phyloP scores from a whole-genome alignment of 2,888 invertebrate genomes.

The Hemithea aestivaria region DNA sequence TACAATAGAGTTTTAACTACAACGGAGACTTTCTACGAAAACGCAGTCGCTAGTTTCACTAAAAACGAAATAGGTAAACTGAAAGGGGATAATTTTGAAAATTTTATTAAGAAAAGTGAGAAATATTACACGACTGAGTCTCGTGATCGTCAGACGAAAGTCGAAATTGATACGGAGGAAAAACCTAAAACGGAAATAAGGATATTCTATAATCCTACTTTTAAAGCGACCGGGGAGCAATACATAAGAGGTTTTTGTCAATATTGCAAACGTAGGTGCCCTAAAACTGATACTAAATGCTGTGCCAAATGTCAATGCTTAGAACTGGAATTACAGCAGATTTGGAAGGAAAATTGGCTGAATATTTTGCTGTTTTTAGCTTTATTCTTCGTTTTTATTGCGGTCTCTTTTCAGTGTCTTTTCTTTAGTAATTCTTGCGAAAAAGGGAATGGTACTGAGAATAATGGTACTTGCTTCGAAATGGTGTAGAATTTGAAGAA shows the following conservation, averaged over 20 bases:
- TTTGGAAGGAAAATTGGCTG: constrained; percentile 68
- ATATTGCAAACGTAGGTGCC: constrained; percentile 57
- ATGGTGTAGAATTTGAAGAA: constrained; percentile 27
- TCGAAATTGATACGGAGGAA: constrained; percentile 44
- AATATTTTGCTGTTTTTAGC: constrained; percentile 60
- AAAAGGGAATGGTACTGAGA: constrained; percentile 29
- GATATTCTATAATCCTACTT: constrained; percentile 72
- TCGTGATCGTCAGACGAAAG: constrained; percentile 51
- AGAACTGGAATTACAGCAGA: constrained; percentile 50
- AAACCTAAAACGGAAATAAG: constrained; percentile 63
- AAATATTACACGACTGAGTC: constrained; percentile 62
- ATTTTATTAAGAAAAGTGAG: constrained; percentile 70
- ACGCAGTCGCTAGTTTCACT: constrained; percentile 61
- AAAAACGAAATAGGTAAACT: constrained; percentile 55
- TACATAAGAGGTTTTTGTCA: constrained; percentile 52
- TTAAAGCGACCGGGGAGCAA: constrained; percentile 44
- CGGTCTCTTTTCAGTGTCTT: constrained; percentile 55
- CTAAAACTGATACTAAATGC: constrained; percentile 57
- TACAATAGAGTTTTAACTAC: constrained; percentile 67
- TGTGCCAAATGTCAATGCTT: constrained; percentile 59
- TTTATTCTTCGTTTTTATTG: constrained; percentile 54
- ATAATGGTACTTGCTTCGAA: constrained; percentile 48
- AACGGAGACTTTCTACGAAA: constrained; percentile 62
- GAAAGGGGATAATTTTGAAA: constrained; percentile 58
- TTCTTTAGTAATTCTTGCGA: constrained; percentile 48